Base-by-base conservation (phyloP, 2,113 vertebrate species). In the Psophia crepitans region DNA sequence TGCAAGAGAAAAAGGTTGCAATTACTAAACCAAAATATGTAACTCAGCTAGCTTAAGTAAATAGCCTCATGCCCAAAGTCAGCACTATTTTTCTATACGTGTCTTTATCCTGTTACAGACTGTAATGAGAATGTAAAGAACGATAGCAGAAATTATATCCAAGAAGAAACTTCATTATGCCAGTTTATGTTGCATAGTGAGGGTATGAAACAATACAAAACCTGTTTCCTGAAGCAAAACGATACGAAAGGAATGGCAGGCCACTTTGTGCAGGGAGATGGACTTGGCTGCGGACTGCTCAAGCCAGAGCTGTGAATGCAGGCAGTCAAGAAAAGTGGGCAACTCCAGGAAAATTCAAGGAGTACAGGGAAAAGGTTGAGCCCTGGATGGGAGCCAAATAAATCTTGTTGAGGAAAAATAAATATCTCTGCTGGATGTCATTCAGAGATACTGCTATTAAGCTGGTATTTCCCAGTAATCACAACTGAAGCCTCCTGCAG, bases 1-100 rank as follows among this genome's bases (percentile, higher is more conserved):
- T 87, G 90, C 69, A 24, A 60, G 88, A 76, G 80, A 64, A 60
- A 18, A 84, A 61, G 58, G 86, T 43, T 73, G 84, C 49, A 94
- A 94, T 96, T 95, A 95, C 92, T 95, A 89, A 84, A 96, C 94
- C 96, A 93, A 95, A 97, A 96, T 93, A 92, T 89, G 86, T 80
- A 89, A 84, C 84, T 91, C 86, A 85, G 92, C 61, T 71, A 48
- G 77, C 60, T 93, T 87, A 78, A 94, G 87, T 53, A 90, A 93
- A 96, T 3, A 95, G 35, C 9, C 64, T 61, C 65, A 28, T 89
- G 86, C 73, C 92, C 95, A 91, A 79, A 90, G 61, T 41, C 84
- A 35, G 89, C 84, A 54, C 44, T 30, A 43, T 60, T 4, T 71
- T 87, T 89, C 60, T 84, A 0, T 81, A 20, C 35, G 74, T 81